Evolutionary conservation across 2,113 vertebrate genomes (phyloP), one percentile per base, ranked within the genome.

Genomic region (Hippocampus mohnikei): DNA sequence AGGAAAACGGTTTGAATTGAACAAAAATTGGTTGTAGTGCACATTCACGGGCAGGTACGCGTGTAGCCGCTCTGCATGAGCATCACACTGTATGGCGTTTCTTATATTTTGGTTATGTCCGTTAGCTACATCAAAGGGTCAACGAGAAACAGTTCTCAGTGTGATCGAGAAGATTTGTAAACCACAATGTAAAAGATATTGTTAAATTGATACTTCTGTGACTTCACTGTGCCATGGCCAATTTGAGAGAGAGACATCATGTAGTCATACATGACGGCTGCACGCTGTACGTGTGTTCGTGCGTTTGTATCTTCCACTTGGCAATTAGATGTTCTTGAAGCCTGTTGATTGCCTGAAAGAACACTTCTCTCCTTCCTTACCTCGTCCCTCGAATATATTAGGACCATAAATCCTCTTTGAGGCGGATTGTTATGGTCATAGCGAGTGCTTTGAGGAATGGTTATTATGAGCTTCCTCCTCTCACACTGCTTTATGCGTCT

Each of bases 351-450:
- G 65, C 85, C 74, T 83, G 63, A 44, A 67, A 77, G 81, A 82
- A 66, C 80, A 69, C 48, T 65, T 69, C 55, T 69, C 72, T 65
- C 61, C 78, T 77, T 72, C 75, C 74, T 33, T 67, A 52, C 79
- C 71, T 70, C 80, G 66, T 81, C 74, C 75, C 70, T 59, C 4
- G 60, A 74, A 73, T 86, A 89, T 92, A 92, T 93, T 91, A 90
- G 85, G 69, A 65, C 83, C 81, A 91, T 93, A 92, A 92, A 92
- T 92, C 88, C 88, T 85, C 80, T 87, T 72, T 80, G 75, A 76
- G 83, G 87, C 83, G 85, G 84, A 90, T 91, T 89, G 91, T 92
- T 90, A 89, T 92, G 92, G 91, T 92, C 91, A 92, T 88, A 91
- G 90, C 90, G 88, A 90, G 86, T 79, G 90, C 88, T 81, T 85